These are phyloP conservation scores for Pelagia noctiluca DNA, from an alignment of 30 jellyfish, hydroid and myxozoan genomes.

Conservation along the genomic window DNA sequence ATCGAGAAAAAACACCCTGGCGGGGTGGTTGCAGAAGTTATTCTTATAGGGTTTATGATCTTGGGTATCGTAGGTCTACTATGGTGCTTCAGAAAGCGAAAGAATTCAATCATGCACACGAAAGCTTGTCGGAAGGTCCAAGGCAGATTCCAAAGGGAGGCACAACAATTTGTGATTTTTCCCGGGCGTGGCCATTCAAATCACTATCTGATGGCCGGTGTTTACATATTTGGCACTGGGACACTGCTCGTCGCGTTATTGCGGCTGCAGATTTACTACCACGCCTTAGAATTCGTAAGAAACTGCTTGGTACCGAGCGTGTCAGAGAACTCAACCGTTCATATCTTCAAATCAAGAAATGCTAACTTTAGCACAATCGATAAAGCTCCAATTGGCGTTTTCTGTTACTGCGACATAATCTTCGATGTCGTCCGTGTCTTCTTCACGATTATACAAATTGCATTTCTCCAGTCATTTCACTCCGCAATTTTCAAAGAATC, in stretches of 20 bases:
- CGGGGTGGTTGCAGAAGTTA: not conserved
- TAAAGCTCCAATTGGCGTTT: not conserved
- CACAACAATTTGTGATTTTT: too few relatives aligned
- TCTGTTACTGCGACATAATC: constrained; percentile 38
- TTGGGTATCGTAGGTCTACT: not conserved
- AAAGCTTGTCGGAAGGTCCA: too few relatives aligned
- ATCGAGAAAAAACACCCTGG: not conserved
- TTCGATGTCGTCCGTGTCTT: constrained; percentile 22
- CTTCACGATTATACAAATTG: constrained; percentile 42
- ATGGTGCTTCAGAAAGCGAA: not conserved
- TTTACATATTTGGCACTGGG: constrained; percentile 65
- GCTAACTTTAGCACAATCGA: not conserved
- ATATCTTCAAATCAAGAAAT: not conserved
- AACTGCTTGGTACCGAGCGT: not conserved
- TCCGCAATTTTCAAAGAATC: constrained; percentile 39
- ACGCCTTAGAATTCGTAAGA: constrained; percentile 13
- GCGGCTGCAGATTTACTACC: constrained; percentile 39
- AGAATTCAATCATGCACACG: not conserved
- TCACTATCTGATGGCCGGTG: constrained; percentile 59
- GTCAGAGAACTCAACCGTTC: not conserved
- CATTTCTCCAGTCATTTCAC: constrained; percentile 49
- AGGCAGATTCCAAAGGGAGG: too few relatives aligned
- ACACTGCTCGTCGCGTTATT: constrained; percentile 27
- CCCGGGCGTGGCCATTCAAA: constrained; percentile 38
- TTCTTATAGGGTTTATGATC: not conserved